Percentiles rank a stretch among this genome's conserved stretches.
These are phyloP conservation scores for Galemys pyrenaicus DNA, from an alignment of 2,113 vertebrate species.

Conservation along the genomic window DNA sequence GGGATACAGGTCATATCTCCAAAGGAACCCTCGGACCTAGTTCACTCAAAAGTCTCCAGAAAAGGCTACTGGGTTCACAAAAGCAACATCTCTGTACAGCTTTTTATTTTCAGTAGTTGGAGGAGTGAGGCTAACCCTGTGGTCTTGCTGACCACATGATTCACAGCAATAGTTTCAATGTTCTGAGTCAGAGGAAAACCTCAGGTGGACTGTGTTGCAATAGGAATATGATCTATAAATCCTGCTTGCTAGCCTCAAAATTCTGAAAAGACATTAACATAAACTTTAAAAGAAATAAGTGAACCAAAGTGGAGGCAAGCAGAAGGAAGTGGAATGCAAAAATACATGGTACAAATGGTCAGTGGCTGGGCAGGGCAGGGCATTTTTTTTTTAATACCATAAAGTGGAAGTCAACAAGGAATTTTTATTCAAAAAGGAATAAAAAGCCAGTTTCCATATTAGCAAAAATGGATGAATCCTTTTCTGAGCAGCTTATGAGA, in stretches of 20 bases:
- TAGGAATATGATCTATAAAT: constrained; percentile 53
- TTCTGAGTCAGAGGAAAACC: constrained; percentile 68
- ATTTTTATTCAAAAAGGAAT: not conserved
- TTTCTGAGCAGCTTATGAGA: constrained; percentile 21
- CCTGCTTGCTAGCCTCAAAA: constrained; percentile 51
- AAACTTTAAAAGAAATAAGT: not conserved
- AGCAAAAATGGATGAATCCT: constrained; percentile 30
- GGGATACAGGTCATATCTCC: not conserved
- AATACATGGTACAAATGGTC: not conserved
- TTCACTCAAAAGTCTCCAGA: not conserved
- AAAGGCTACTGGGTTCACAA: not conserved
- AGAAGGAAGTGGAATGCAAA: constrained; percentile 50
- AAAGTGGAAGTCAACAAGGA: constrained; percentile 14
- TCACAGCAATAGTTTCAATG: constrained; percentile 50
- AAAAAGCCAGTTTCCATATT: constrained; percentile 26
- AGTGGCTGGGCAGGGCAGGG: not conserved
- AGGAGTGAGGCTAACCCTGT: constrained; percentile 10
- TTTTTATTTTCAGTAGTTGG: not conserved
- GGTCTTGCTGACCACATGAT: constrained; percentile 8
- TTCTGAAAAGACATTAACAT: constrained; percentile 45
- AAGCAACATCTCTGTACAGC: not conserved
- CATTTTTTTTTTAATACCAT: not conserved
- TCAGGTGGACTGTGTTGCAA: constrained; percentile 66
- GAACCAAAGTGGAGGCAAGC: not conserved
- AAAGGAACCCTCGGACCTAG: not conserved